Base-by-base conservation (phyloP, 2,888 invertebrate genomes). In the Cephonodes hylas region DNA sequence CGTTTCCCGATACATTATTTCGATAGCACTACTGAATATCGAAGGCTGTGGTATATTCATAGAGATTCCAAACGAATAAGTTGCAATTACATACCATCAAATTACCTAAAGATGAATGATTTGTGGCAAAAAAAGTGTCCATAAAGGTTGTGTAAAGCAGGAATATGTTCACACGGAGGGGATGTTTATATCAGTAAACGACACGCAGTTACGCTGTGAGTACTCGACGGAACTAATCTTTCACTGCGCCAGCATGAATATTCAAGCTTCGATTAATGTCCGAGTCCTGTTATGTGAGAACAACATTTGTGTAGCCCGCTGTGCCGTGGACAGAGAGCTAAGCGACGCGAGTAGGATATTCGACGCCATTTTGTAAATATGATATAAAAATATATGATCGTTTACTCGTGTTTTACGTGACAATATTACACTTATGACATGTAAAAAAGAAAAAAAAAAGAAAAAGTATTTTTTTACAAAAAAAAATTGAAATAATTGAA, bases 191-290 rank as follows among this genome's bases (percentile, higher is more conserved):
- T 53, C 48, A 48, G 7, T 27, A 53, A 18, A 18, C 18, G 22
- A 45, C 48, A 53, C 31, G 31, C 10, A 31, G 53, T 20, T 42
- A 38, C 59, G 59, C 74, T 72, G 63, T 68, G 74, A 76, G 72
- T 75, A 77, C 71, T 72, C 64, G 64, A 67, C 77, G 77, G 79
- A 84, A 81, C 81, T 73, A 80, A 83, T 83, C 77, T 71, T 74
- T 73, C 73, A 72, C 71, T 65, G 58, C 68, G 65, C 66, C 69
- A 64, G 73, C 77, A 85, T 85, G 85, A 85, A 85, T 85, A 85
- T 85, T 85, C 83, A 83, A 80, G 72, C 66, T 68, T 66, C 72
- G 69, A 80, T 80, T 82, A 82, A 82, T 81, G 77, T 61, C 59
- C 61, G 61, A 68, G 74, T 77, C 78, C 77, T 81, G 72, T 74